A percentile compares a stretch with the other conserved stretches of the same genome.
These are phyloP conservation scores for Pheucticus melanocephalus DNA, from an alignment of 2,113 vertebrate species.

Conservation along the genomic window DNA sequence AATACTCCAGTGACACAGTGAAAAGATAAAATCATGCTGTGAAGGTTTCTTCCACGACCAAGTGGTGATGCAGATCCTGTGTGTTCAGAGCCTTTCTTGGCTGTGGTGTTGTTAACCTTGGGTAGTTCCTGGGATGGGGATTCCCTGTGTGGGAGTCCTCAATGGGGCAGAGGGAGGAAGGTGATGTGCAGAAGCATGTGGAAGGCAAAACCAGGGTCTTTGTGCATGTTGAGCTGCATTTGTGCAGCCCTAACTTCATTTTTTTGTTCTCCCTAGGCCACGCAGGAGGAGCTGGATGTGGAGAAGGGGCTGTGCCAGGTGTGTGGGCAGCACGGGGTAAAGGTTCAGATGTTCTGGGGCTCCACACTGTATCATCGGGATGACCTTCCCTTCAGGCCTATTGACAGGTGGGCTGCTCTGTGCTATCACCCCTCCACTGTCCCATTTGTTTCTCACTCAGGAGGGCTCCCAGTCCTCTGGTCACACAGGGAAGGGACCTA, in stretches of 20 bases:
- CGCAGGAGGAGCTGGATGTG: slow-evolving; percentile 78
- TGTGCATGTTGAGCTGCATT: neutral
- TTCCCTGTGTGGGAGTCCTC: neutral
- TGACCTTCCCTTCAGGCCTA: slow-evolving; percentile 77
- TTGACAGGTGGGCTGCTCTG: slow-evolving; percentile 65
- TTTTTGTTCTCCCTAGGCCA: slow-evolving; percentile 54
- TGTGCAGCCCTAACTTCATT: neutral
- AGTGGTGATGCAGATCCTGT: neutral
- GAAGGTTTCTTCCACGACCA: neutral
- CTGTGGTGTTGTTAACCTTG: neutral
- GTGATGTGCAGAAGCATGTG: neutral
- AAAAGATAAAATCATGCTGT: neutral
- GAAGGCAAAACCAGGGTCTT: neutral
- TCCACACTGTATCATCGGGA: slow-evolving; percentile 80
- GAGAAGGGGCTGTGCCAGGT: slow-evolving; percentile 73
- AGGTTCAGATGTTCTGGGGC: slow-evolving; percentile 79
- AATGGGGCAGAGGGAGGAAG: neutral
- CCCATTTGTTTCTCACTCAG: neutral
- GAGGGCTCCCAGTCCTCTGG: neutral
- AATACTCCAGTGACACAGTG: neutral
- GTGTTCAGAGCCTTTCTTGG: neutral
- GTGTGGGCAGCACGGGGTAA: slow-evolving; percentile 73
- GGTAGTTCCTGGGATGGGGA: neutral
- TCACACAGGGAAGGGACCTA: neutral
- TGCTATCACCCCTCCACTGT: fast-evolving